phyloP scores from a whole-genome alignment of 2,113 vertebrate genomes.

The Montifringilla adamsi region DNA sequence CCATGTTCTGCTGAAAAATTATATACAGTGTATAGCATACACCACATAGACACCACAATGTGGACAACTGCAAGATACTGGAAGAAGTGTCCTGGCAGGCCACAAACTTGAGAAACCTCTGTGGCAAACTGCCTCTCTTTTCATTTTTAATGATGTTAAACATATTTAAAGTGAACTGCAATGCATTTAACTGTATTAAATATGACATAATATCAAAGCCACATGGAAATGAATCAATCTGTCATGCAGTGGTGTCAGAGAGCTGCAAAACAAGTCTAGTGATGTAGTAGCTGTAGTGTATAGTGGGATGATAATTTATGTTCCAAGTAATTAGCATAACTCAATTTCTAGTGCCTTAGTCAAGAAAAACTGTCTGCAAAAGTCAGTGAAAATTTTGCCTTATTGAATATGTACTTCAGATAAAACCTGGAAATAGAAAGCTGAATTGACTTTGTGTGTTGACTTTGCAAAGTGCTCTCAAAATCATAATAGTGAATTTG shows the following conservation, averaged over 20 bases:
- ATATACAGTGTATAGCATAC: not conserved
- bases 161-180: not conserved
- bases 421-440: not conserved
- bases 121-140: not conserved
- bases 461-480: not conserved
- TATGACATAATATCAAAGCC: not conserved
- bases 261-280: not conserved
- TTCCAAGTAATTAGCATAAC: not conserved
- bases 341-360: not conserved
- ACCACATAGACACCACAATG: not conserved
- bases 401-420: not conserved
- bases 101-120: not conserved
- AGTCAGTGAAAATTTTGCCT: not conserved
- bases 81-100: not conserved
- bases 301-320: not conserved
- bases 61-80: not conserved
- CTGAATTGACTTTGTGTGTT: not conserved
- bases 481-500: not conserved
- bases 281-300: not conserved
- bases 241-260: not conserved
- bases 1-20: not conserved
- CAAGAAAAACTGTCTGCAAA: not conserved
- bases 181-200: not conserved
- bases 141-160: not conserved
- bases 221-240: not conserved